Evolutionary conservation across 2,797 vertebrate genomes (phyloP), one percentile per base, ranked within the genome.

Genomic region (Adrianichthys oophorus): DNA sequence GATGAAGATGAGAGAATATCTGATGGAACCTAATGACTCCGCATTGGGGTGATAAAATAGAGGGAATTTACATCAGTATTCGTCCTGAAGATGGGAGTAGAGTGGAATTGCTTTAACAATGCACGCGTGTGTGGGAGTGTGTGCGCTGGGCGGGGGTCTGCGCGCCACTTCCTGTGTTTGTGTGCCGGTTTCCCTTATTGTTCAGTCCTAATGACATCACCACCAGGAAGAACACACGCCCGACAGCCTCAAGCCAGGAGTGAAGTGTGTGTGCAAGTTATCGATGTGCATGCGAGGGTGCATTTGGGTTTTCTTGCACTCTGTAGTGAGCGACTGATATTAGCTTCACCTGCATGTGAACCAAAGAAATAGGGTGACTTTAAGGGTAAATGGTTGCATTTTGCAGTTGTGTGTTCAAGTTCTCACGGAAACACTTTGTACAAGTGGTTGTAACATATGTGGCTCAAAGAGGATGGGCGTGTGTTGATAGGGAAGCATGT

Each of bases 151-250:
- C 57, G 84, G 83, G 63, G 86, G 75, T 80, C 90, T 89, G 86
- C 80, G 75, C 82, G 80, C 59, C 60, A 82, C 86, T 93, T 93
- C 92, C 92, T 90, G 89, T 92, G 87, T 93, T 93, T 93, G 91
- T 92, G 75, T 26, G 70, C 89, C 77, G 71, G 76, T 85, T 90
- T 90, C 82, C 59, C 76, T 84, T 87, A 91, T 93, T 92, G 91
- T 92, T 91, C 78, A 46, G 71, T 64, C 56, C 56, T 74, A 71
- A 77, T 90, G 90, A 90, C 91, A 90, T 87, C 87, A 90, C 67
- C 78, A 68, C 15, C 80, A 91, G 91, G 90, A 92, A 91, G 85
- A 46, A 60, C 73, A 80, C 84, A 86, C 80, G 62, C 79, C 77
- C 19, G 29, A 50, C 56, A 14, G 68, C 66, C 53, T 68, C 45